Base-by-base conservation (phyloP, 2,888 invertebrate genomes). In the Cactoblastis cactorum region DNA sequence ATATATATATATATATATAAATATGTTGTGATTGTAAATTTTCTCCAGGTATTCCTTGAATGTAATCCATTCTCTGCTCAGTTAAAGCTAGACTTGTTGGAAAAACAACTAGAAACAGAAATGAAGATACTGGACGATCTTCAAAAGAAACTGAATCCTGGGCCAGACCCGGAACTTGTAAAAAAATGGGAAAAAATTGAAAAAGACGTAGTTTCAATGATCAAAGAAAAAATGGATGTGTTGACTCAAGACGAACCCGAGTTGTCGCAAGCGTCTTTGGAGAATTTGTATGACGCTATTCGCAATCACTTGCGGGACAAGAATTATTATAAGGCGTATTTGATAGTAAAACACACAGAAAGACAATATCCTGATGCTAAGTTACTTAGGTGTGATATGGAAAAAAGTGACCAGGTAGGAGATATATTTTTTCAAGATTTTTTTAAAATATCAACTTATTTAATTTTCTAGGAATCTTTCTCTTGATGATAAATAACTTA, bases 11-110 rank as follows among this genome's bases (percentile, higher is more conserved):
- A n/a, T n/a, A n/a, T n/a, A n/a, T n/a, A n/a, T n/a, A n/a, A n/a
- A n/a, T 5, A 22, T 22, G 22, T 22, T 5, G 1, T 35, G n/a
- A n/a, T n/a, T n/a, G n/a, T n/a, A 5, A 49, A 52, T 49, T 37
- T 15, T 50, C 65, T 71, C 46, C 80, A 92, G 83, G 90, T 93
- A 12, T 94, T 98, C 74, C 83, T 98, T 35, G 93, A 95, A 74
- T 92, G 93, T 59, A 98, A 98, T 86, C 95, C 96, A 3, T 98
- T 94, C 79, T 94, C 95, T n/a, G 93, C 94, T 0, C 93, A 93
- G 84, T 91, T 94, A 63, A 89, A 86, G 63, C 71, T 84, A 12
- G 86, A 91, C 65, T 78, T 92, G 53, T 80, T 95, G 33, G 87
- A 92, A 63, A 86, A 90, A 49, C 92, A 93, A 63, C 81, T 94